A percentile compares a stretch with the other conserved stretches of the same genome.
phyloP scores from a whole-genome alignment of 2,797 vertebrate species.

The Lindbergichthys nudifrons region DNA sequence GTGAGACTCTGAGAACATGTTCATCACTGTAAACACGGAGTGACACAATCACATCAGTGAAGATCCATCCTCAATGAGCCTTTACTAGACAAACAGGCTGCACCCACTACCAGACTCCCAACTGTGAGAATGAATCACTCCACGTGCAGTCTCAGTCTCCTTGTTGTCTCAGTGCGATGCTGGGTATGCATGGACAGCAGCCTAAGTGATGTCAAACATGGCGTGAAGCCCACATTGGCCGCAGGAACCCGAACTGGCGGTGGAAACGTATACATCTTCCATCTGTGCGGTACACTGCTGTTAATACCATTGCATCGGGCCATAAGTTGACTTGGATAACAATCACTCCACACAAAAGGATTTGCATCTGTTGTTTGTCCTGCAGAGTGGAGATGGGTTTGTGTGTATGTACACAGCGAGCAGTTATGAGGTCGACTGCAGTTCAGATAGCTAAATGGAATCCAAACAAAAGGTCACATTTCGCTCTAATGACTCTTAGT shows the following conservation, averaged over 20 bases:
- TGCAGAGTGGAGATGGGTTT: slow-evolving; percentile 63
- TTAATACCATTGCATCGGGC: slow-evolving; percentile 36
- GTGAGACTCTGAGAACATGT: slow-evolving; percentile 51
- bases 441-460: slow-evolving; percentile 63
- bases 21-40: slow-evolving; percentile 43
- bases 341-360: slow-evolving; percentile 55
- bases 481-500: slow-evolving; percentile 24
- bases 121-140: slow-evolving; percentile 58
- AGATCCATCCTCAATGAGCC: slow-evolving; percentile 59
- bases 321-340: slow-evolving; percentile 47
- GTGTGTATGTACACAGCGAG: slow-evolving; percentile 63
- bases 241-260: slow-evolving; percentile 47
- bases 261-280: slow-evolving; percentile 49
- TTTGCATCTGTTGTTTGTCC: slow-evolving; percentile 68
- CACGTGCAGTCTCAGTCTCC: slow-evolving; percentile 19
- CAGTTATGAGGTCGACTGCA: slow-evolving; percentile 64
- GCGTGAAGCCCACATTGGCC: slow-evolving; percentile 42
- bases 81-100: slow-evolving; percentile 68
- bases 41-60: slow-evolving; percentile 39
- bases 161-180: slow-evolving; percentile 42
- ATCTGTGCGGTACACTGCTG: slow-evolving; percentile 42
- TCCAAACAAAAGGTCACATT: slow-evolving; percentile 67
- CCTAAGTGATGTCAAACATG: slow-evolving; percentile 63
- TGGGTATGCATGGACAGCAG: slow-evolving; percentile 45
- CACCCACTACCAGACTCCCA: slow-evolving; percentile 29